Conservation (phyloP, 2,888 invertebrate species). For the Drosophila koepferae region DNA sequence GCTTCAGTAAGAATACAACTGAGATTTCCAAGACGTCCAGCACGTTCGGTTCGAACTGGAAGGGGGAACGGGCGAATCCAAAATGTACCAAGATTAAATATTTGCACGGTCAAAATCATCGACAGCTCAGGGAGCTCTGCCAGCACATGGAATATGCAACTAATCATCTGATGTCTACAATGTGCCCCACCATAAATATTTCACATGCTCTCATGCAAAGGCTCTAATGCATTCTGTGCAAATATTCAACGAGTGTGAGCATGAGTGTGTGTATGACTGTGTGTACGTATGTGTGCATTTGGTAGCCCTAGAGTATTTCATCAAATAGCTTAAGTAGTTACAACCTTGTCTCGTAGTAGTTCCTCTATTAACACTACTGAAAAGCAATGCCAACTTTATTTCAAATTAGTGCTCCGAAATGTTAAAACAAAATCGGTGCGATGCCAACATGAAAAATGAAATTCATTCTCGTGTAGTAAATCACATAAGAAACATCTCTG, state of each 20-base stretch:
- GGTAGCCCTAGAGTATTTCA: constrained; percentile 29
- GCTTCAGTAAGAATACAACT: constrained; percentile 56
- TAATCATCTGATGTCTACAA: constrained; percentile 71
- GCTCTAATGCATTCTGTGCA: constrained; percentile 66
- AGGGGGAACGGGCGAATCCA: constrained; percentile 16
- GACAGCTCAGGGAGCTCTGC: constrained; percentile 49
- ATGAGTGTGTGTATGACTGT: not conserved
- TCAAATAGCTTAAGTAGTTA: constrained; percentile 11
- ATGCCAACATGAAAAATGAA: not conserved
- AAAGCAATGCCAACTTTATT: constrained; percentile 22
- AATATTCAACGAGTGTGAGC: constrained; percentile 48
- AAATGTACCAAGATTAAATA: constrained; percentile 73
- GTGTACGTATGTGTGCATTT: not conserved
- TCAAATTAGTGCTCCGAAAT: constrained; percentile 8
- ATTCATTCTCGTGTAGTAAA: not conserved
- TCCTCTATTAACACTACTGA: constrained; percentile 5
- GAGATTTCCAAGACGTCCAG: constrained; percentile 70
- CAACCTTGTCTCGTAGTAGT: constrained; percentile 1
- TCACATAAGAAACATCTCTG: not conserved
- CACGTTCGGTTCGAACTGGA: constrained; percentile 43
- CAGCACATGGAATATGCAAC: constrained; percentile 66
- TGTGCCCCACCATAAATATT: constrained; percentile 70
- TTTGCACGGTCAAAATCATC: constrained; percentile 73
- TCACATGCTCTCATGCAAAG: constrained; percentile 66
- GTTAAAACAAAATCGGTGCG: rapidly evolving